These are phyloP conservation scores for Papilio demoleus DNA, from an alignment of 2,888 invertebrate genomes.

Conservation along the genomic window DNA sequence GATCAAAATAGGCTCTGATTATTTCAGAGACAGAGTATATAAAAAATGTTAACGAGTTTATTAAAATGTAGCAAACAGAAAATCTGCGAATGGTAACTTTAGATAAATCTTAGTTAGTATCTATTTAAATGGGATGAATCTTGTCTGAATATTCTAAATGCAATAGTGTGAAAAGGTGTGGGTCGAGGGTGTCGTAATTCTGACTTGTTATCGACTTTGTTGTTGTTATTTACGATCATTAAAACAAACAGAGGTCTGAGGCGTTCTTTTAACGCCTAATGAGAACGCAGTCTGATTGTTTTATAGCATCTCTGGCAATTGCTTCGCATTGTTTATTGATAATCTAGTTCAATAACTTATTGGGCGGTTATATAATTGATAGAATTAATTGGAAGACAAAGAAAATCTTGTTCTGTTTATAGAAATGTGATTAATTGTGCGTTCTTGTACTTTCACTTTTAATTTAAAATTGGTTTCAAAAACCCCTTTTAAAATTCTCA, in stretches of 20 bases:
- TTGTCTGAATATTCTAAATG: constrained; percentile 34
- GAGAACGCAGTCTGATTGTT: constrained; percentile 40
- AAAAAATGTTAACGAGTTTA: neutral
- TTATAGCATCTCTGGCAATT: constrained; percentile 40
- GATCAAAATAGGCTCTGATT: too few relatives aligned
- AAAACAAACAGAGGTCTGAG: constrained; percentile 57
- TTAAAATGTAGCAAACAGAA: constrained; percentile 7
- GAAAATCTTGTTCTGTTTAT: neutral
- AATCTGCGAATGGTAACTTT: neutral
- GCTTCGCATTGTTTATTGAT: constrained; percentile 22
- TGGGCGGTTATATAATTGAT: neutral
- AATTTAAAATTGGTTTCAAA: neutral
- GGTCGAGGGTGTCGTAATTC: constrained; percentile 71
- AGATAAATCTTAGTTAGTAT: neutral
- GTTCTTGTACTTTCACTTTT: neutral
- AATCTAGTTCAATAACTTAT: constrained; percentile 17
- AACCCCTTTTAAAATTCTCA: neutral
- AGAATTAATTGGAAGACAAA: neutral
- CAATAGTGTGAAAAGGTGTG: constrained; percentile 53
- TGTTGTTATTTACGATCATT: constrained; percentile 61
- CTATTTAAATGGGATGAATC: constrained; percentile 2
- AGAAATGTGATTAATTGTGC: neutral
- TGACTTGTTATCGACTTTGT: constrained; percentile 70
- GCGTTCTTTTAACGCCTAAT: constrained; percentile 44
- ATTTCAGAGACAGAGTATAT: too few relatives aligned